A percentile compares a stretch with the other conserved stretches of the same genome.
Conservation (phyloP, 2,888 invertebrate species). For the Ormyrus pomaceus region DNA sequence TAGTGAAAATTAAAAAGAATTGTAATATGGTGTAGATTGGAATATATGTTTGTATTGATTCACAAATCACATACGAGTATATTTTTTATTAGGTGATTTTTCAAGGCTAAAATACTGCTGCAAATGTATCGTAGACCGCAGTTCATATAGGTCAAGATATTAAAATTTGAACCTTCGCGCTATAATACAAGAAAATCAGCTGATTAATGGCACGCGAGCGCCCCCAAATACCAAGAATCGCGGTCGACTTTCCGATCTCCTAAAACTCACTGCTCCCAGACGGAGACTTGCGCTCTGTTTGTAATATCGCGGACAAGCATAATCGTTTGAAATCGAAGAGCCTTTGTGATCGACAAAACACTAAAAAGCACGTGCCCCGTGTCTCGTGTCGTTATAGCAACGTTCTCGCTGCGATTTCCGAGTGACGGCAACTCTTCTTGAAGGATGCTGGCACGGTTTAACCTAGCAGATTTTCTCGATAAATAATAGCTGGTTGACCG, state of each 20-base stretch:
- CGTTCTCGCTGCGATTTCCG: background rate
- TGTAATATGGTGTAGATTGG: too few relatives aligned
- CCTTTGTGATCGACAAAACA: slow-evolving; percentile 29
- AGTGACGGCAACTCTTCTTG: background rate
- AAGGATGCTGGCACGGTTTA: slow-evolving; percentile 24
- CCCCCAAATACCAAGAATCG: too few relatives aligned
- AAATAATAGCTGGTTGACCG: slow-evolving; percentile 33
- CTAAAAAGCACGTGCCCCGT: slow-evolving; percentile 6
- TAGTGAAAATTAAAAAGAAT: too few relatives aligned
- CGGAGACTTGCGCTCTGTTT: slow-evolving; percentile 1
- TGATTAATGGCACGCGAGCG: slow-evolving; percentile 9
- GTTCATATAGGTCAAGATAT: too few relatives aligned
- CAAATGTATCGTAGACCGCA: too few relatives aligned
- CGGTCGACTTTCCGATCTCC: too few relatives aligned
- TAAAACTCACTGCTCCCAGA: background rate
- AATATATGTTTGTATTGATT: too few relatives aligned
- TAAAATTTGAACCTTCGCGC: slow-evolving; percentile 11
- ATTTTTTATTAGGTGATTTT: too few relatives aligned
- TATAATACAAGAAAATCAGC: slow-evolving; percentile 17
- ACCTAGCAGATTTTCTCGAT: slow-evolving; percentile 26
- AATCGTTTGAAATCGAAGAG: background rate
- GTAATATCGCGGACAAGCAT: background rate
- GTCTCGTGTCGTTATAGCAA: slow-evolving; percentile 42
- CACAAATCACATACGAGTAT: too few relatives aligned
- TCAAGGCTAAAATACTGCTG: too few relatives aligned